Base-by-base conservation (phyloP, 2,113 vertebrate species). In the Dicrurus megarhynchus region DNA sequence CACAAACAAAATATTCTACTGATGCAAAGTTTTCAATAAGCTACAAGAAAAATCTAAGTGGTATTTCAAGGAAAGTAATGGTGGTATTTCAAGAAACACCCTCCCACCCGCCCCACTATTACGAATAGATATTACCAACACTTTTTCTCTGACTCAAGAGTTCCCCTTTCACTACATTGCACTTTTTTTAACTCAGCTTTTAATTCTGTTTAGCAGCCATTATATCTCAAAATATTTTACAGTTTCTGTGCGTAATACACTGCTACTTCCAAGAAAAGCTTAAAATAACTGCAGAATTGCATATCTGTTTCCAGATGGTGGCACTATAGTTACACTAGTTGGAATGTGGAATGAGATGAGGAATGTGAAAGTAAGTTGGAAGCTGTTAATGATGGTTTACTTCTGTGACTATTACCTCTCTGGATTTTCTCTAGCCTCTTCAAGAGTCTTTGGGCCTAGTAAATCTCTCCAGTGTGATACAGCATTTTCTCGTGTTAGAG, bases 401-500 rank as follows among this genome's bases (percentile, higher is more conserved):
- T 87, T 13, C 18, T 86, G 12, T 44, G 59, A 60, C 30, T 53
- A 7, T 73, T 91, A 98, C 97, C 98, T 98, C 23, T 95, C 23
- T 9, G 98, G 98, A 32, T 89, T 92, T 74, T 93, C 82, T 37
- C 64, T 92, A 57, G 98, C 97, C 37, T 95, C 61, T 42, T 97
- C 89, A 53, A 98, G 23, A 37, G 21, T 41, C 32, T 96, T 97
- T 60, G 98, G 97, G 24, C 97, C 98, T 39, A 98, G 56, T 76
- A 98, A 93, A 30, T 47, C 1, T 85, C 97, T 97, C 98, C 98
- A 98, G 70, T 84, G 95, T 35, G 81, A 42, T 47, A 98, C 39
- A 52, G 97, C 98, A 47, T 98, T 95, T 80, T 97, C 96, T 90
- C 91, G 37, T 64, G 97, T 93, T 80, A 98, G 90, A 89, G 97